Conservation (phyloP, 2,888 invertebrate species). For the Tuta absoluta region DNA sequence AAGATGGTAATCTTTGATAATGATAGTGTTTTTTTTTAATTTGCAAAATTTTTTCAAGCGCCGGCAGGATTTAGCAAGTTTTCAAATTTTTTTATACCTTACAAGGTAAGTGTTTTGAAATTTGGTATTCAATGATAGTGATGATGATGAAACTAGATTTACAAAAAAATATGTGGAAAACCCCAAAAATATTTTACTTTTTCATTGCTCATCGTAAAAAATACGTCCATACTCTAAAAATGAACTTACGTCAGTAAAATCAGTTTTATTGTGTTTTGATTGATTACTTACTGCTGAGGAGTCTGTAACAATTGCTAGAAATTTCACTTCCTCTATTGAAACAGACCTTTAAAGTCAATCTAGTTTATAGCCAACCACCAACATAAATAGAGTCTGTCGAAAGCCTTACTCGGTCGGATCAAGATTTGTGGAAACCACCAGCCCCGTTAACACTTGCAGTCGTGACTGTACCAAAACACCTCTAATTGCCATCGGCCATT, state of each 20-base stretch:
- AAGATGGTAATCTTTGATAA: background rate
- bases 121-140: too few relatives aligned
- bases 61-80: too few relatives aligned
- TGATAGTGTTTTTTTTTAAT: background rate
- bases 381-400: background rate
- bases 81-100: too few relatives aligned
- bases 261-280: too few relatives aligned
- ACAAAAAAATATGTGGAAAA: background rate
- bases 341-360: background rate
- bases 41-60: too few relatives aligned
- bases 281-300: too few relatives aligned
- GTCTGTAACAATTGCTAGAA: background rate
- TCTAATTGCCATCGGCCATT: slow-evolving; percentile 13
- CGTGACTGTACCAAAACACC: slow-evolving; percentile 11
- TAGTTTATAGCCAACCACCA: background rate
- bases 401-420: background rate
- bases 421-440: slow-evolving; percentile 3
- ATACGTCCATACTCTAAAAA: too few relatives aligned
- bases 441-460: background rate
- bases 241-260: too few relatives aligned
- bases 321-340: background rate
- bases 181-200: too few relatives aligned
- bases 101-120: too few relatives aligned
- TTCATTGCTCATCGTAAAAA: too few relatives aligned
- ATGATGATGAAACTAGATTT: background rate